Evolutionary conservation across 2,797 vertebrate genomes (phyloP).

Genomic region (Gymnoscopelus braueri): DNA sequence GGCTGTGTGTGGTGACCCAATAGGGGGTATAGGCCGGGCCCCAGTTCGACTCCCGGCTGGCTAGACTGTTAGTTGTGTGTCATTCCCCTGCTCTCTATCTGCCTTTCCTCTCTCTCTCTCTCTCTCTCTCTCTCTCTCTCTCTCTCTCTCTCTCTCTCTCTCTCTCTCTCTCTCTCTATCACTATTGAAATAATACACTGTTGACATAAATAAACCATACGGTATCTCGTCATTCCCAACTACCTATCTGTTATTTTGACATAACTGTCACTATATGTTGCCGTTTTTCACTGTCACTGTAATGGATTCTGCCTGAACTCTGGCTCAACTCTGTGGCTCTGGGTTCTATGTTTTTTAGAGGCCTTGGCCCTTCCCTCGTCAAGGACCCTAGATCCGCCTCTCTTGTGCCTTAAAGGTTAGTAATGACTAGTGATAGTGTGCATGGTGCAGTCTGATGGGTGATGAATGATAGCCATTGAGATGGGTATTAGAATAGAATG

Average conservation of each 20-base stretch:
- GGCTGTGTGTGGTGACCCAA: too few species aligned
- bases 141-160: too few species aligned
- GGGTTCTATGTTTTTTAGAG: conserved; percentile 39
- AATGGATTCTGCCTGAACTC: conserved; percentile 43
- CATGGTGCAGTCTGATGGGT: conserved; percentile 37
- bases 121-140: too few species aligned
- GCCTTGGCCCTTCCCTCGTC: conserved; percentile 53
- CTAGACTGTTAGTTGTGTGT: too few species aligned
- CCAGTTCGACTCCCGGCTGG: too few species aligned
- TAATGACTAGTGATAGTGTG: conserved; percentile 38
- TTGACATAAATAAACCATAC: not conserved
- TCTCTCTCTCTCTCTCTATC: too few species aligned
- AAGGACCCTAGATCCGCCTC: conserved; percentile 27
- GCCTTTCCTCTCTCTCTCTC: too few species aligned
- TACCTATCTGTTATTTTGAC: conserved; percentile 6
- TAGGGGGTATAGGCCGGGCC: too few species aligned
- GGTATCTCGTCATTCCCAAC: not conserved
- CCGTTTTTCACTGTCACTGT: conserved; percentile 1
- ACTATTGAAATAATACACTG: too few species aligned
- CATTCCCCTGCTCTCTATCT: too few species aligned
- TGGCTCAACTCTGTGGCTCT: conserved; percentile 41
- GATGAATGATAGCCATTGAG: conserved; percentile 38
- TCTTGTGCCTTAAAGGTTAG: conserved; percentile 32
- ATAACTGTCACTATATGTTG: not conserved
- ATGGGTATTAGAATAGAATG: conserved; percentile 44